Evolutionary conservation across 35 echinoderm and acorn worm genomes (phyloP), one percentile per base, ranked within the genome.

Genomic region (Acanthaster planci): DNA sequence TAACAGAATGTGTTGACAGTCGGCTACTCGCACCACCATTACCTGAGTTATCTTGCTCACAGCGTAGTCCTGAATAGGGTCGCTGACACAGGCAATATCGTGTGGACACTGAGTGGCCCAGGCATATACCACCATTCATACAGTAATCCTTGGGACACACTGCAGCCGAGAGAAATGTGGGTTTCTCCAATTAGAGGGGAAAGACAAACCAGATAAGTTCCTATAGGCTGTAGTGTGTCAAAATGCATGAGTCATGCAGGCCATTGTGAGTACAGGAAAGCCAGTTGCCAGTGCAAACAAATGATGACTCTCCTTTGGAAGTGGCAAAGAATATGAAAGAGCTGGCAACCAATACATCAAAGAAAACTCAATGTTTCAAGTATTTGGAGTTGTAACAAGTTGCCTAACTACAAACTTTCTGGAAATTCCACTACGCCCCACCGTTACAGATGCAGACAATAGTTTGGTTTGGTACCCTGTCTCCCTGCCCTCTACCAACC

Each of bases 11-110:
- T n/a, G n/a, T n/a, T n/a, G n/a, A n/a, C 7, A 26, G 56, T 26
- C 56, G 7, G 27, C 17, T 59, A 59, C 56, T 26, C 56, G 19
- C 56, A 0, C 27, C 19, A n/a, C 56, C 56, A 59, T 10, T 72
- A 72, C 64, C 64, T 72, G 64, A 72, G 34, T 72, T 72, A 34
- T 72, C 64, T 72, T 72, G 64, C 23, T 72, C 21, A 26, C 64
- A 72, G 14, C 34, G 26, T 26, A 35, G 26, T 35, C 64, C 64
- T 8, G 64, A 72, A 34, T 72, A 72, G 26, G 64, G 64, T 16
- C 64, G 64, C 30, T 72, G 64, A 29, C 64, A 72, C 2, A 26
- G 64, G 29, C 64, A 72, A 26, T 72, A 72, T 1, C 64, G 18
- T 72, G 64, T 72, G 34, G 64, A 21, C 34, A 72, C 64, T 31